Conservation (phyloP, 2,888 invertebrate genomes). For the Pandemis heparana region DNA sequence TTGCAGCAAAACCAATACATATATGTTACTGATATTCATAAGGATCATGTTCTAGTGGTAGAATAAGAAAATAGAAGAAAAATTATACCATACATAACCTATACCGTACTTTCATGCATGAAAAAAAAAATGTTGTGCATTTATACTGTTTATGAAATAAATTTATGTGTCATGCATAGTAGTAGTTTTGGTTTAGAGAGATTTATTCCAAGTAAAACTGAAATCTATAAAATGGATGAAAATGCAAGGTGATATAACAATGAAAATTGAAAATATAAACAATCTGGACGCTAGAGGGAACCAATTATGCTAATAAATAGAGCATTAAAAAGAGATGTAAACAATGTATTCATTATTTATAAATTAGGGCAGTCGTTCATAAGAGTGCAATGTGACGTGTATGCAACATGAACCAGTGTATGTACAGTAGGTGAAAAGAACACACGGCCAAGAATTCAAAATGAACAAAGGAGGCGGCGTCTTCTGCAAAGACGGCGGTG, state of each 20-base stretch:
- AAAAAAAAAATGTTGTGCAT: neutral
- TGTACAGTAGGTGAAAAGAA: neutral
- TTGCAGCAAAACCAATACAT: neutral
- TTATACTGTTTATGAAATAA: neutral
- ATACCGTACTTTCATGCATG: conserved; percentile 29
- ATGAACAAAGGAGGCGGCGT: no score
- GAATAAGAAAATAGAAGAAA: neutral
- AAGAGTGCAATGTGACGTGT: neutral
- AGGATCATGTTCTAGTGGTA: neutral
- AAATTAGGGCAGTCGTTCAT: neutral
- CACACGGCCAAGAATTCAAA: neutral
- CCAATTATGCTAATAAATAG: neutral
- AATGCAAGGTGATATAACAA: conserved; percentile 1
- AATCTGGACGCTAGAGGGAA: conserved; percentile 9
- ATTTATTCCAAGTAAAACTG: neutral
- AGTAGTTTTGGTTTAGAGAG: neutral
- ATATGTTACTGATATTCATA: neutral
- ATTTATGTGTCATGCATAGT: conserved; percentile 28
- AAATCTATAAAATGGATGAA: conserved; percentile 1
- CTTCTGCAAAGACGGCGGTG: neutral
- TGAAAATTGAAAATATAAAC: neutral
- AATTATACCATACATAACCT: conserved; percentile 7
- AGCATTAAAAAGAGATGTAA: conserved; percentile 50
- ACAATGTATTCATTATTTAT: conserved; percentile 77
- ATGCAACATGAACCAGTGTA: neutral